These are phyloP conservation scores for Aegithalos caudatus DNA, from an alignment of 2,113 vertebrate species.

Conservation along the genomic window DNA sequence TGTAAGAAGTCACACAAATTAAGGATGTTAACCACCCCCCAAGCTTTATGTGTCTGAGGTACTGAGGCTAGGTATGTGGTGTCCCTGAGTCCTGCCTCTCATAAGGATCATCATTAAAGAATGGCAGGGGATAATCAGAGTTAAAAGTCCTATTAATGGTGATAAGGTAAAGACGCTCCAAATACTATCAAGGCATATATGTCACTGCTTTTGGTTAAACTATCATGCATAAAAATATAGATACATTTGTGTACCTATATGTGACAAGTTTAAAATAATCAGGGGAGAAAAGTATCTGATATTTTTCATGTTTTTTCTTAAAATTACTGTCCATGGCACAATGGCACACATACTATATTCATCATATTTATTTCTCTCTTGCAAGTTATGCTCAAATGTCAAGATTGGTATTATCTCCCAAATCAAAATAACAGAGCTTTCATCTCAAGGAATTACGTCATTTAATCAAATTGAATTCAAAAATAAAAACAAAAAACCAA, in stretches of 20 bases:
- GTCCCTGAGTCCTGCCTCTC: neutral
- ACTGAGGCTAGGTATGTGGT: neutral
- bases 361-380: neutral
- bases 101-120: neutral
- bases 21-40: neutral
- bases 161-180: neutral
- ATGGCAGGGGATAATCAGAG: neutral
- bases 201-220: neutral
- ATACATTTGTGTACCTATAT: neutral
- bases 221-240: neutral
- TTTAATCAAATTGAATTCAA: neutral
- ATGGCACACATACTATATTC: neutral
- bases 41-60: neutral
- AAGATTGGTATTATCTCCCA: neutral
- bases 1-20: neutral
- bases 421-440: neutral
- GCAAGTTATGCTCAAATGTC: neutral
- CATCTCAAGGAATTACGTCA: neutral
- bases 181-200: neutral
- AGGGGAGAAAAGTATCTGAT: neutral
- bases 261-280: neutral
- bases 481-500: neutral
- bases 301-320: neutral
- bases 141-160: neutral
- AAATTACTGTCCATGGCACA: neutral